A percentile compares a stretch with the other conserved stretches of the same genome.
These are phyloP conservation scores for Amyelois transitella DNA, from an alignment of 1,140 invertebrate genomes.

Conservation along the genomic window DNA sequence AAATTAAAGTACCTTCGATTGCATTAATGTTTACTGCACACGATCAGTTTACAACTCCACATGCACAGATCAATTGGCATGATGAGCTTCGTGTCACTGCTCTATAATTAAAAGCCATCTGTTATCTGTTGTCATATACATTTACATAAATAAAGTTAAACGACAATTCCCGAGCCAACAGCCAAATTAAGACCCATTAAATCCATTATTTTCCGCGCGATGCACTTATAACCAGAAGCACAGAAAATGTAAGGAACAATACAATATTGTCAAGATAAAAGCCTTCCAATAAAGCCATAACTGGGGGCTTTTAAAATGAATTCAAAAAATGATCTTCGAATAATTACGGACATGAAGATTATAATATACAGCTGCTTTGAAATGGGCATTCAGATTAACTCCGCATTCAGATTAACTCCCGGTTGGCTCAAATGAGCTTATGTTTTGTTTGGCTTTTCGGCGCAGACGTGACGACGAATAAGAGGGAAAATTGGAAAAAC, in stretches of 20 bases:
- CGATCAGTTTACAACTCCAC: background rate
- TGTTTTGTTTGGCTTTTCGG: constrained; percentile 8
- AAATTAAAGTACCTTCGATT: background rate
- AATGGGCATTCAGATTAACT: background rate
- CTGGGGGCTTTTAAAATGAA: too few species aligned
- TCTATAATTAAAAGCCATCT: background rate
- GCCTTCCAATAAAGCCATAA: too few species aligned
- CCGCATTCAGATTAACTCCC: too few species aligned
- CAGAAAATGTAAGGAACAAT: background rate
- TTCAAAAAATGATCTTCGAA: background rate
- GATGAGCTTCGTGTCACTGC: background rate
- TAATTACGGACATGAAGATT: background rate
- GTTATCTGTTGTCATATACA: background rate
- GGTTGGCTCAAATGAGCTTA: constrained; percentile 9
- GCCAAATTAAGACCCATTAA: background rate
- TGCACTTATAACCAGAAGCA: background rate
- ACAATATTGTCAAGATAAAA: too few species aligned
- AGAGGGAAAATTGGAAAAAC: constrained; percentile 1
- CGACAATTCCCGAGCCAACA: background rate
- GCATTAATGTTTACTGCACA: background rate
- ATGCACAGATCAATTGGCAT: background rate
- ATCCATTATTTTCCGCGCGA: background rate
- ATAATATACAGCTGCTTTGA: background rate
- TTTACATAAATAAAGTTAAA: background rate
- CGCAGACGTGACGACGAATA: constrained; percentile 5